phyloP scores from a whole-genome alignment of 2,888 invertebrate species.

The Calameuta idolon region DNA sequence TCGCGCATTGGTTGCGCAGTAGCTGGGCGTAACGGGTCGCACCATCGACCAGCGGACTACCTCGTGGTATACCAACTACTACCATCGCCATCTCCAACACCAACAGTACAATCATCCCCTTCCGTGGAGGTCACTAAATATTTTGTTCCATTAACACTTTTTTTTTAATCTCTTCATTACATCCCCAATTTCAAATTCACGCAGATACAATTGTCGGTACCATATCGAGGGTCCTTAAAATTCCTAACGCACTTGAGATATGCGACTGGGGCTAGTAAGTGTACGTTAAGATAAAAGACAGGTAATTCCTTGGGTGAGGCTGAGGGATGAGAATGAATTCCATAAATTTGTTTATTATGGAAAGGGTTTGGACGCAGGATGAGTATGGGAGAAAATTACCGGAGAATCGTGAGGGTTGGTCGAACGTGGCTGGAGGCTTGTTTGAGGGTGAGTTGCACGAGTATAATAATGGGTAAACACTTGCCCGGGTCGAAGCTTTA shows the following conservation, averaged over 20 bases:
- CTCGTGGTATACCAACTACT: conserved; percentile 45
- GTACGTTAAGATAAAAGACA: too few relatives aligned
- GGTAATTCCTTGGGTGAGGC: too few relatives aligned
- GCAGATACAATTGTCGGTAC: background rate
- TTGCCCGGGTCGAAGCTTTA: conserved; percentile 31
- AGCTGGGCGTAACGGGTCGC: conserved; percentile 49
- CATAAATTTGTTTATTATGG: too few relatives aligned
- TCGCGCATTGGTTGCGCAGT: conserved; percentile 53
- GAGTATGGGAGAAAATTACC: background rate
- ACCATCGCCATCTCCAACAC: conserved; percentile 28
- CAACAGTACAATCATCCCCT: too few relatives aligned
- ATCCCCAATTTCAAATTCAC: conserved; percentile 27
- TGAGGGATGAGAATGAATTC: too few relatives aligned
- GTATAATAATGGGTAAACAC: conserved; percentile 58
- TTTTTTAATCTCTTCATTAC: conserved; percentile 11
- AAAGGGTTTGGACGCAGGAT: too few relatives aligned
- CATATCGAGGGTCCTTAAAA: too few relatives aligned
- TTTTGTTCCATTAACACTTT: too few relatives aligned
- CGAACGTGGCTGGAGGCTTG: conserved; percentile 11
- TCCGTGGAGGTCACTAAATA: too few relatives aligned
- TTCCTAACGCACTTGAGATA: too few relatives aligned
- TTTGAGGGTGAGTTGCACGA: conserved; percentile 34
- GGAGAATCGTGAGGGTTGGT: background rate
- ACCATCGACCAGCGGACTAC: conserved; percentile 49
- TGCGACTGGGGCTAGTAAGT: too few relatives aligned